phyloP scores from a whole-genome alignment of 2,888 invertebrate species.

The Perithous albicinctus region DNA sequence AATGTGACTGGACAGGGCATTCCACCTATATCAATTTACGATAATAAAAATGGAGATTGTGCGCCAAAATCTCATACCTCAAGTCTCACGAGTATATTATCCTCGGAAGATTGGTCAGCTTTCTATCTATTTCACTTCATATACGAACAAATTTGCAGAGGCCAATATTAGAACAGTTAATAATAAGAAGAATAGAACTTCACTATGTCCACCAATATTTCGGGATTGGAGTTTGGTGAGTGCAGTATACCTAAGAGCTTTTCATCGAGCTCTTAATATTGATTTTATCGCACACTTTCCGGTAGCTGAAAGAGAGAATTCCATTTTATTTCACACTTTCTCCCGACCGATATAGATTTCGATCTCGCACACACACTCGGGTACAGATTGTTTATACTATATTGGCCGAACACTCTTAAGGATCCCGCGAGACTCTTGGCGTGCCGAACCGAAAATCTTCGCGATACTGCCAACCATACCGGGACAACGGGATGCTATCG shows the following conservation, averaged over 20 bases:
- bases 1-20: no score
- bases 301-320: conserved; percentile 13
- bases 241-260: not conserved
- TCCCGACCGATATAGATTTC: conserved; percentile 14
- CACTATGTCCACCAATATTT: conserved; percentile 1
- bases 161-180: not conserved
- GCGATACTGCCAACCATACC: conserved; percentile 30
- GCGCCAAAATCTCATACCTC: not conserved
- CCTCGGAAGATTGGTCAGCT: not conserved
- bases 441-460: conserved; percentile 40
- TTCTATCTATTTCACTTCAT: not conserved
- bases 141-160: not conserved
- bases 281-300: conserved; percentile 5
- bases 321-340: conserved; percentile 10
- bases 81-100: not conserved
- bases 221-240: not conserved
- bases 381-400: conserved; percentile 50
- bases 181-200: not conserved
- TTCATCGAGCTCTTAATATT: conserved; percentile 2
- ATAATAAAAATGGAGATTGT: not conserved
- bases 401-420: conserved; percentile 47
- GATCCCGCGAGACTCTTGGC: conserved; percentile 37
- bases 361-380: conserved; percentile 6
- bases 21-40: not conserved
- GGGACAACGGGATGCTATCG: conserved; percentile 5